phyloP scores from a whole-genome alignment of 2,797 vertebrate genomes.

The Phoebastria nigripes region DNA sequence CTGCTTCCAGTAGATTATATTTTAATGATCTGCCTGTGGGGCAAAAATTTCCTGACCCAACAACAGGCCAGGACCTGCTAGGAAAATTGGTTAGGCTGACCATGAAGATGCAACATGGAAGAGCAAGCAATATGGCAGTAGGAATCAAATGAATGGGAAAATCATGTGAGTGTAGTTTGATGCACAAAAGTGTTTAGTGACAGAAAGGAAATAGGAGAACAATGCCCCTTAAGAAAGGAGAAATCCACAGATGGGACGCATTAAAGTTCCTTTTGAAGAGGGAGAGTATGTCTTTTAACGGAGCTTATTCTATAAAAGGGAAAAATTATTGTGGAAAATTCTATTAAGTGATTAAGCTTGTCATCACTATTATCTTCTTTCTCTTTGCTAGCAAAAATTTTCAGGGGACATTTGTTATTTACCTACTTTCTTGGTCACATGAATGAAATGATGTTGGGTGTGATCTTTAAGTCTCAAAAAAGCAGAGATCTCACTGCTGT shows the following conservation, averaged over 20 bases:
- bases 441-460: neutral
- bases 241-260: neutral
- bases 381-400: neutral
- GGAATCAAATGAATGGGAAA: neutral
- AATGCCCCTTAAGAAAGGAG: neutral
- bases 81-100: neutral
- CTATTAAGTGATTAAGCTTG: neutral
- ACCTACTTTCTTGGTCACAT: neutral
- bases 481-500: neutral
- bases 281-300: neutral
- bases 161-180: neutral
- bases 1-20: neutral
- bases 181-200: neutral
- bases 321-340: neutral
- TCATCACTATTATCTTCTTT: neutral
- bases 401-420: neutral
- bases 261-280: neutral
- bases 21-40: neutral
- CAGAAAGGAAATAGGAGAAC: neutral
- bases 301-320: neutral
- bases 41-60: neutral
- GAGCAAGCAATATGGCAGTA: neutral
- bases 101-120: neutral
- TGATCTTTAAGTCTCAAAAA: neutral
- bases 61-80: neutral